Conservation (phyloP, 2,113 vertebrate genomes). For the Anhinga anhinga region DNA sequence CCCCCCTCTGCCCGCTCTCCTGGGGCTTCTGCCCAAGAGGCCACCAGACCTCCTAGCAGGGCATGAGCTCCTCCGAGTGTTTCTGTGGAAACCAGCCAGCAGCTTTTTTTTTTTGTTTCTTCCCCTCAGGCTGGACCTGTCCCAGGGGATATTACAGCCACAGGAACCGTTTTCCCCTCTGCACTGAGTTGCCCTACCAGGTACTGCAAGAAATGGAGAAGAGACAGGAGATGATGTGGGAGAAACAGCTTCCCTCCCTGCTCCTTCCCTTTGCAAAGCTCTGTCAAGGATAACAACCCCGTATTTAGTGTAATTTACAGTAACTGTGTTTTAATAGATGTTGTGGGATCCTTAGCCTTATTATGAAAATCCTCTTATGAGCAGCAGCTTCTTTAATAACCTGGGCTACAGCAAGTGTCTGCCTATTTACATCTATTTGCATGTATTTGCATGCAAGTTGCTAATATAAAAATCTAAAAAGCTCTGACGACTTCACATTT, state of each 20-base stretch:
- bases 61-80: rapidly evolving
- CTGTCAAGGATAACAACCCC: neutral
- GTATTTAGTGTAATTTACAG: neutral
- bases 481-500: neutral
- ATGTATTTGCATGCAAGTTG: conserved; percentile 46
- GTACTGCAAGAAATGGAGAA: neutral
- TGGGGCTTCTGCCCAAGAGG: neutral
- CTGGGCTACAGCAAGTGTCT: neutral
- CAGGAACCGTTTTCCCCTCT: neutral
- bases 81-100: neutral
- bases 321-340: conserved; percentile 31
- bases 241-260: neutral
- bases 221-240: neutral
- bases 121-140: neutral
- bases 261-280: neutral
- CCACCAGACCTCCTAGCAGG: neutral
- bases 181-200: neutral
- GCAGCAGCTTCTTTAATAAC: conserved; percentile 47
- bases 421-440: conserved; percentile 46
- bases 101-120: neutral
- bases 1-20: no score
- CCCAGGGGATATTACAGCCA: neutral
- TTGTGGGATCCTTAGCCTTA: conserved; percentile 34
- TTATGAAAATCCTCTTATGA: conserved; percentile 58
- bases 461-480: neutral